Evolutionary conservation across 2,113 vertebrate species (phyloP), one percentile per base, ranked within the genome.

Genomic region (Notarius quadriscutis): DNA sequence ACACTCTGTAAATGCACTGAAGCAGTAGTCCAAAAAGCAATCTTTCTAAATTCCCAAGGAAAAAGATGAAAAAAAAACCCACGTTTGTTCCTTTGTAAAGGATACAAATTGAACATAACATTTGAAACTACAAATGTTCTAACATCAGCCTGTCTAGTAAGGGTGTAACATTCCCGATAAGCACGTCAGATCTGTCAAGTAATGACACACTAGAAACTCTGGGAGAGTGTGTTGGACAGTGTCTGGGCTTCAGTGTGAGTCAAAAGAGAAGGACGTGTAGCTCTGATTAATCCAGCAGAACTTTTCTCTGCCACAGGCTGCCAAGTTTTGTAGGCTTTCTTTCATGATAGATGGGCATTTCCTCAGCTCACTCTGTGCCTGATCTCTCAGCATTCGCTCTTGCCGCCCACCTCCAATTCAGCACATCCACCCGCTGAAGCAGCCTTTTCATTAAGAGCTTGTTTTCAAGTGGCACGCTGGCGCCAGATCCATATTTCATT

Each of bases 401-500:
- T 63, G 63, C 80, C 86, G 53, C 87, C 55, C 77, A 87, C 84
- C 95, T 93, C 93, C 92, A 92, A 91, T 91, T 91, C 92, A 90
- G 92, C 92, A 91, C 94, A 92, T 93, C 88, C 90, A 94, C 92
- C 50, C 67, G 15, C 82, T 87, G 58, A 89, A 88, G 91, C 87
- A 90, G 89, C 89, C 90, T 93, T 95, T 95, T 95, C 93, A 96
- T 95, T 96, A 94, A 91, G 92, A 90, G 89, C 91, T 89, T 89
- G 91, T 94, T 95, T 94, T 93, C 93, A 89, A 93, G 92, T 91
- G 92, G 91, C 91, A 90, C 91, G 89, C 91, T 84, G 86, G 88
- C 91, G 86, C 94, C 90, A 93, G 92, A 96, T 94, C 95, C 91
- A 95, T 95, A 95, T 94, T 95, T 95, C 93, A 95, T 94, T 94